These are phyloP conservation scores for Ochropacha duplaris DNA, from an alignment of 2,888 invertebrate species.

Conservation along the genomic window DNA sequence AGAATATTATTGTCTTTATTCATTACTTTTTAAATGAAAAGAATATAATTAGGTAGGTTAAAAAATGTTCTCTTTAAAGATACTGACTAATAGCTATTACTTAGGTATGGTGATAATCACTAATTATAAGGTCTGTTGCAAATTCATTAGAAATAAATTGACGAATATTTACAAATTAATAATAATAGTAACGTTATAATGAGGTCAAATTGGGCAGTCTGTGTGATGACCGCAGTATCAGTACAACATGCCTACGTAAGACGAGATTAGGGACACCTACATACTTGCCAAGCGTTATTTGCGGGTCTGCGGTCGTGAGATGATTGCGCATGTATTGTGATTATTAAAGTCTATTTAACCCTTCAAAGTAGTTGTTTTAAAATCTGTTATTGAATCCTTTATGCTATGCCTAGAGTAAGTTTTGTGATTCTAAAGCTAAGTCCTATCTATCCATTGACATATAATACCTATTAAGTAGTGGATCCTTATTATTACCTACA, in stretches of 20 bases:
- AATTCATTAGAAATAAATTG: constrained; percentile 44
- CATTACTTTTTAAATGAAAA: constrained; percentile 29
- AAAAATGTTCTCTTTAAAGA: constrained; percentile 65
- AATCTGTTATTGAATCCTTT: constrained; percentile 51
- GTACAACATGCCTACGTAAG: constrained; percentile 1
- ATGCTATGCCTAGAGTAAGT: constrained; percentile 64
- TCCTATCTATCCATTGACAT: constrained; percentile 63
- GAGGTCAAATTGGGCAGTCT: constrained; percentile 26
- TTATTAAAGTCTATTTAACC: constrained; percentile 54
- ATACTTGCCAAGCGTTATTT: neutral
- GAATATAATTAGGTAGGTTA: constrained; percentile 58
- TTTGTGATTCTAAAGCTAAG: constrained; percentile 66
- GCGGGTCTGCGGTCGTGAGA: constrained; percentile 8
- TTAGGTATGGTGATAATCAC: constrained; percentile 69
- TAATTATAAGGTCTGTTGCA: constrained; percentile 66
- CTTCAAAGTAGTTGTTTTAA: constrained; percentile 62
- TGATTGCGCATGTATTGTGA: constrained; percentile 35
- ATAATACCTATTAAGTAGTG: constrained; percentile 49
- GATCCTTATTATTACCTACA: constrained; percentile 27
- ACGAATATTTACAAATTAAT: constrained; percentile 42
- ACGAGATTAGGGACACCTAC: neutral
- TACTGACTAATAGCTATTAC: constrained; percentile 65
- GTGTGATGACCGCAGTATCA: constrained; percentile 24
- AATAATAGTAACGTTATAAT: constrained; percentile 34
- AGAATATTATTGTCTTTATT: constrained; percentile 14